These are phyloP conservation scores for Aculops lycopersici DNA, from an alignment of 1,140 invertebrate genomes.

Conservation along the genomic window DNA sequence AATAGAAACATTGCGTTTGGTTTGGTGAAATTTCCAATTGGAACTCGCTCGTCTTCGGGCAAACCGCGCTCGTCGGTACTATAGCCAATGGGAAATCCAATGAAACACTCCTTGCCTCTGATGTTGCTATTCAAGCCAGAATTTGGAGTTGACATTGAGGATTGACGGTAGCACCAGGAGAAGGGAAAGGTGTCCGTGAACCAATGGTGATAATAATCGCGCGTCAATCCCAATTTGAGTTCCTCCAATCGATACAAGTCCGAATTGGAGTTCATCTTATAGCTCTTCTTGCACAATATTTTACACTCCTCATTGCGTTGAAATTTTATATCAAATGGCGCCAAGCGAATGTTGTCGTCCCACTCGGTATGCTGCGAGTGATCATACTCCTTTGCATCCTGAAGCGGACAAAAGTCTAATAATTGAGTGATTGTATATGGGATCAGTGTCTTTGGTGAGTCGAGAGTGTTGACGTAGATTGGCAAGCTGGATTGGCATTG, in stretches of 20 bases:
- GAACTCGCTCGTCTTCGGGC: slow-evolving; percentile 1
- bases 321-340: slow-evolving; percentile 1
- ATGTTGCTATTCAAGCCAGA: not conserved
- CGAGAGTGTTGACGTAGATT: slow-evolving; percentile 2
- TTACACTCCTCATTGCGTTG: slow-evolving; percentile 1
- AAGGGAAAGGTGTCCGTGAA: slow-evolving; percentile 1
- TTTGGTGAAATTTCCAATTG: not conserved
- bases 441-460: not conserved
- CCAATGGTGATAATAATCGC: slow-evolving; percentile 1
- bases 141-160: not conserved
- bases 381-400: not conserved
- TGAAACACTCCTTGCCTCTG: not conserved
- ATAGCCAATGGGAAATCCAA: slow-evolving; percentile 1
- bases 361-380: not conserved
- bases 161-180: not conserved
- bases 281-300: not conserved
- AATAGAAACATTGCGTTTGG: slow-evolving; percentile 1
- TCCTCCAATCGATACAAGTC: slow-evolving; percentile 1
- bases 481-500: not conserved
- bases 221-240: not conserved
- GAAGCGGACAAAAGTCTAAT: slow-evolving; percentile 1
- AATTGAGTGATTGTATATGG: slow-evolving; percentile 1
- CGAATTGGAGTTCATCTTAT: not conserved
- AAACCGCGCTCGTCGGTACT: not conserved
- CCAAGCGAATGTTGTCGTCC: slow-evolving; percentile 1